A percentile compares a stretch with the other conserved stretches of the same genome.
Evolutionary conservation across 1,140 invertebrate genomes (phyloP).

Genomic region (Drosophila tristis): DNA sequence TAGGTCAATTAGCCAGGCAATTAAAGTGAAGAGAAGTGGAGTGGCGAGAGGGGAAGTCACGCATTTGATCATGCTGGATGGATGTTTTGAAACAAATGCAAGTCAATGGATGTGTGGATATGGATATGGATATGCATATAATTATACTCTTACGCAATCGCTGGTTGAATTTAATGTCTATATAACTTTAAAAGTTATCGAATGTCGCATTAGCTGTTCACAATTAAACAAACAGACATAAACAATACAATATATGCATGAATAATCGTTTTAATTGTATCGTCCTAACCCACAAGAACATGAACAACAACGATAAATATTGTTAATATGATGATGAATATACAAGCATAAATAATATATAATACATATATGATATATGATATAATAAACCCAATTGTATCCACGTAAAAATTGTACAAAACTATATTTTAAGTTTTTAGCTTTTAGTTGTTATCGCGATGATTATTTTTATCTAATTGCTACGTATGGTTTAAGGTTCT

Average conservation of each 20-base stretch:
- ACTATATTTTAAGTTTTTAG: constrained; percentile 62
- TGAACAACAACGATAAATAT: constrained; percentile 70
- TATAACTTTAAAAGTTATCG: constrained; percentile 73
- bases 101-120: constrained; percentile 21
- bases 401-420: constrained; percentile 75
- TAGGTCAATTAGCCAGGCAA: constrained; percentile 80
- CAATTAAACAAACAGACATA: constrained; percentile 35
- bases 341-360: constrained; percentile 21
- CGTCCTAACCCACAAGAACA: constrained; percentile 36
- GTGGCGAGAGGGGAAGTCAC: not conserved
- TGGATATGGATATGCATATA: constrained; percentile 44
- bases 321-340: constrained; percentile 58
- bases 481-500: constrained; percentile 44
- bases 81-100: constrained; percentile 51
- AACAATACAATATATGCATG: constrained; percentile 26
- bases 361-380: not conserved
- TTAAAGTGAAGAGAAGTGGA: constrained; percentile 31
- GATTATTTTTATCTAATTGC: constrained; percentile 66
- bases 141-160: constrained; percentile 39
- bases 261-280: constrained; percentile 30
- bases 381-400: constrained; percentile 15
- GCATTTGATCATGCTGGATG: constrained; percentile 25
- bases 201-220: constrained; percentile 44
- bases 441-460: constrained; percentile 61
- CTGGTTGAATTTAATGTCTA: constrained; percentile 74